Percentiles rank a stretch among this genome's conserved stretches.
phyloP scores from a whole-genome alignment of 2,113 vertebrate genomes.

The Sus scrofa region T2T-Sscrofa CM000824.6:191531001-191531500 shows the following conservation, averaged over 20 bases:
- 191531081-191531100: not conserved
- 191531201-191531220: not conserved
- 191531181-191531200: not conserved
- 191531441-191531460: not conserved
- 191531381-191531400: constrained; percentile 39
- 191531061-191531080: not conserved
- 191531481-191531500: not conserved
- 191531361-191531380: not conserved
- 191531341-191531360: not conserved
- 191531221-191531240: constrained; percentile 41
- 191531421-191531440: constrained; percentile 39
- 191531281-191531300: constrained; percentile 54
- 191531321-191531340: constrained; percentile 28
- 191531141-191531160: not conserved
- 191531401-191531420: constrained; percentile 64
- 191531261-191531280: constrained; percentile 31
- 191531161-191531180: not conserved
- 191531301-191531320: constrained; percentile 40
- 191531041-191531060: not conserved
- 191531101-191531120: not conserved
- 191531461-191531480: not conserved
- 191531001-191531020: not conserved
- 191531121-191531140: not conserved
- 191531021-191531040: not conserved
- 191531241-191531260: constrained; percentile 18